Evolutionary conservation across 2,797 vertebrate species (phyloP).

Genomic region (Merluccius polli): DNA sequence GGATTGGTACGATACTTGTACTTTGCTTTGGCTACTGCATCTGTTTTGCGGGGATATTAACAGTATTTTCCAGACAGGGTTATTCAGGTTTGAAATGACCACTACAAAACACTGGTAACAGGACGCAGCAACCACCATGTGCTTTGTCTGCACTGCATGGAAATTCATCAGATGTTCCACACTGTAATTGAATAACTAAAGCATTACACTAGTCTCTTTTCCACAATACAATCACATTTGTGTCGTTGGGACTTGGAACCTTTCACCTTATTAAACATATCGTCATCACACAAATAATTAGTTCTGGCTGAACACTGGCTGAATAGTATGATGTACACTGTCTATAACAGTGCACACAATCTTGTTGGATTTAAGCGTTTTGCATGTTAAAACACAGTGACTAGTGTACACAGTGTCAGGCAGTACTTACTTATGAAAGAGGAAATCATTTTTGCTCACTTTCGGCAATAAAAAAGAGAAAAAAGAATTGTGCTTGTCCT

Average conservation of each 20-base stretch:
- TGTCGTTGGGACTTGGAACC: neutral
- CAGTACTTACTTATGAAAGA: neutral
- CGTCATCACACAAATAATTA: neutral
- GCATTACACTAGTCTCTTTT: neutral
- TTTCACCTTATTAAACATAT: neutral
- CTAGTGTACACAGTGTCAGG: neutral
- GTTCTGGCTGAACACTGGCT: no score
- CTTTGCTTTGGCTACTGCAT: neutral
- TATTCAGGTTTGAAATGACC: neutral
- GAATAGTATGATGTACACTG: no score
- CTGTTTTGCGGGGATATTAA: neutral
- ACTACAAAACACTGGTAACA: neutral
- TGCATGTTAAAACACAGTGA: neutral
- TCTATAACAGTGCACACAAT: no score
- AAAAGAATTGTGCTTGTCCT: no score
- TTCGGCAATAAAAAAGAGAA: no score
- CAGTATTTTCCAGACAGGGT: neutral
- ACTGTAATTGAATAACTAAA: no score
- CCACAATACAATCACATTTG: neutral
- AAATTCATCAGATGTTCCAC: conserved; percentile 1
- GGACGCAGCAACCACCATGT: neutral
- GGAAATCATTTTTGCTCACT: no score
- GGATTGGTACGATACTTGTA: neutral
- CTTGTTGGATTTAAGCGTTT: no score
- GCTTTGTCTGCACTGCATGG: neutral